phyloP scores from a whole-genome alignment of 2,888 invertebrate genomes.

The Caenorhabditis japonica region DNA sequence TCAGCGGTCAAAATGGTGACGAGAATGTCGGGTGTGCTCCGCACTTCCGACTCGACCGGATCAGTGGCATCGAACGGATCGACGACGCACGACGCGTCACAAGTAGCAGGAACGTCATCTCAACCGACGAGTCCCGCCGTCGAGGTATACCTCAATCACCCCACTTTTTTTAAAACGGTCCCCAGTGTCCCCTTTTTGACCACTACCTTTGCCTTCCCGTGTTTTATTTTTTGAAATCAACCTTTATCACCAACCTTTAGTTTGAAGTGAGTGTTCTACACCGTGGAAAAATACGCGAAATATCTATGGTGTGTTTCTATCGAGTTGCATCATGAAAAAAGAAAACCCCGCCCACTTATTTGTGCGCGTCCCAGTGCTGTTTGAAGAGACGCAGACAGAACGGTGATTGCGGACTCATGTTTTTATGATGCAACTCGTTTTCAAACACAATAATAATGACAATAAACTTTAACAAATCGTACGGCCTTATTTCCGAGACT shows the following conservation, averaged over 20 bases:
- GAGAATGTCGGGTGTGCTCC: constrained; percentile 70
- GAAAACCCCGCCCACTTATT: too few relatives aligned
- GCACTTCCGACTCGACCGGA: constrained; percentile 67
- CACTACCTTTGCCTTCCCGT: background rate
- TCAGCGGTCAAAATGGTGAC: constrained; percentile 76
- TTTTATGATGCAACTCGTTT: too few relatives aligned
- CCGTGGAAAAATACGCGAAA: background rate
- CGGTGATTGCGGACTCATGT: too few relatives aligned
- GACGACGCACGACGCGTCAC: constrained; percentile 48
- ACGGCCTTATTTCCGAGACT: too few relatives aligned
- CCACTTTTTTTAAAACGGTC: too few relatives aligned
- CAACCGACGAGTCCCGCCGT: constrained; percentile 63
- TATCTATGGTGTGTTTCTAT: too few relatives aligned
- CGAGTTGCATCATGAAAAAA: too few relatives aligned
- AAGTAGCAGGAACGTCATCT: constrained; percentile 51
- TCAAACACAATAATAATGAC: too few relatives aligned
- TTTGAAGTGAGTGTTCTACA: constrained; percentile 16
- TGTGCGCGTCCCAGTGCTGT: too few relatives aligned
- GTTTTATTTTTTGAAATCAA: background rate
- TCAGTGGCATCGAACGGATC: constrained; percentile 60
- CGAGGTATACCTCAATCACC: constrained; percentile 41
- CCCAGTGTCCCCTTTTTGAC: constrained; percentile 9
- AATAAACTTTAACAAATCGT: too few relatives aligned
- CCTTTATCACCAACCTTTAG: constrained; percentile 11
- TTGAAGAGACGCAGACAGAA: too few relatives aligned